These are phyloP conservation scores for Lithophane semibrunnea DNA, from an alignment of 2,888 invertebrate species.

Conservation along the genomic window DNA sequence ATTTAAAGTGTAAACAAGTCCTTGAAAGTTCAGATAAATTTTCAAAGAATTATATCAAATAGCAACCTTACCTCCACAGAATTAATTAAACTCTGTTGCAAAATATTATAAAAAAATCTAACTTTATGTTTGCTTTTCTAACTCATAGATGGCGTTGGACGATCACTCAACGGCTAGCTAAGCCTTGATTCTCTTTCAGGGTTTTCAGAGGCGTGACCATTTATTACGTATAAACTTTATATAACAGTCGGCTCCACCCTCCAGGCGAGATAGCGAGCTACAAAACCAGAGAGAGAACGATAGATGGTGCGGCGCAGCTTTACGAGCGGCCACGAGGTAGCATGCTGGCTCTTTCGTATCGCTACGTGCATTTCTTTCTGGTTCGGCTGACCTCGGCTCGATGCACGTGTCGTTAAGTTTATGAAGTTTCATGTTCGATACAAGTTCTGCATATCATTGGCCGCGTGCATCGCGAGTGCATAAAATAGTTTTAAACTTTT, in stretches of 20 bases:
- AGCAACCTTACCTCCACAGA: neutral
- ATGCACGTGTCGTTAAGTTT: conserved; percentile 56
- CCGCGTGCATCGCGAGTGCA: conserved; percentile 27
- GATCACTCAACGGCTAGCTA: neutral
- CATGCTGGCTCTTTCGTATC: conserved; percentile 20
- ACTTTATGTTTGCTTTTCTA: conserved; percentile 27
- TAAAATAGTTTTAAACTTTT: conserved; percentile 34
- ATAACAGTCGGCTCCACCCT: conserved; percentile 43
- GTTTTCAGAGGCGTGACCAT: conserved; percentile 55
- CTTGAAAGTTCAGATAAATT: neutral
- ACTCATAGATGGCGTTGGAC: conserved; percentile 37
- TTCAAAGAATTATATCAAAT: neutral
- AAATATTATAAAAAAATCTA: neutral
- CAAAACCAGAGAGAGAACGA: conserved; percentile 9
- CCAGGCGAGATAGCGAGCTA: conserved; percentile 9
- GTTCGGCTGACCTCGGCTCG: conserved; percentile 30
- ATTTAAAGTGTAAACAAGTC: neutral
- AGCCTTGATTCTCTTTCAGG: conserved; percentile 29
- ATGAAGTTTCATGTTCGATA: conserved; percentile 61
- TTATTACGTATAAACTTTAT: conserved; percentile 30
- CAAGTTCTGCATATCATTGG: conserved; percentile 51
- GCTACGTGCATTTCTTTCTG: conserved; percentile 30
- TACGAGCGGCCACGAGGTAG: conserved; percentile 46
- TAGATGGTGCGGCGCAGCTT: conserved; percentile 11
- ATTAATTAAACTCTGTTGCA: neutral